These are phyloP conservation scores for Sebastes matsubarae DNA, from an alignment of 2,797 vertebrate genomes.

Conservation along the genomic window DNA sequence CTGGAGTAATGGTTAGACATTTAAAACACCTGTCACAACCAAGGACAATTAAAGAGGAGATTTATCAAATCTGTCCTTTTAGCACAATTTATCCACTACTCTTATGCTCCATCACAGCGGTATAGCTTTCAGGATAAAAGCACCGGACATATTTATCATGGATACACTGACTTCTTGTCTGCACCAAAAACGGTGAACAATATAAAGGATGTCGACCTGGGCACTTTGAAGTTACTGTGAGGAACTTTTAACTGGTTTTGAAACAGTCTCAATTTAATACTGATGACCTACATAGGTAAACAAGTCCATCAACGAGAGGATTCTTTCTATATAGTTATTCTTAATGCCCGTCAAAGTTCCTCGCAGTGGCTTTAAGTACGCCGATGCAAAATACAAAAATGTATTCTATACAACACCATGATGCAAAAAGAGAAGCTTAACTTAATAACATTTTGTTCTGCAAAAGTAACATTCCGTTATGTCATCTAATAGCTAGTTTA, in stretches of 20 bases:
- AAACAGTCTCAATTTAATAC: not conserved
- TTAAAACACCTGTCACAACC: constrained; percentile 6
- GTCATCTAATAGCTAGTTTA: not conserved
- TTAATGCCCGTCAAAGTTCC: not conserved
- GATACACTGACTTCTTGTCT: not conserved
- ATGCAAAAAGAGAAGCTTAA: not conserved
- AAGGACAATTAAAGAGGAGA: not conserved
- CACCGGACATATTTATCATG: not conserved
- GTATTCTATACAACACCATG: accelerated
- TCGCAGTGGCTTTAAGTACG: too few relatives aligned
- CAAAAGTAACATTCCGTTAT: not conserved
- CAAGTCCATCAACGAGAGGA: not conserved
- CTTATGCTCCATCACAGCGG: not conserved
- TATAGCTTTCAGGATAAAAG: constrained; percentile 21
- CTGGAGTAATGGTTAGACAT: not conserved
- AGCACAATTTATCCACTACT: constrained; percentile 1
- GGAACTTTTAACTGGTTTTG: not conserved
- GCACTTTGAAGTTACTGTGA: not conserved
- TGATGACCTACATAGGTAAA: not conserved
- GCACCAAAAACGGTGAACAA: not conserved
- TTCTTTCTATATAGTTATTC: too few relatives aligned
- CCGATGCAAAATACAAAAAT: not conserved
- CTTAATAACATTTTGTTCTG: not conserved
- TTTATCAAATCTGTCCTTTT: constrained; percentile 9
- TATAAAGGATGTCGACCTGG: not conserved